A percentile compares a stretch with the other conserved stretches of the same genome.
These are phyloP conservation scores for Heliothis subflexa DNA, from an alignment of 1,140 invertebrate genomes.

Conservation along the genomic window DNA sequence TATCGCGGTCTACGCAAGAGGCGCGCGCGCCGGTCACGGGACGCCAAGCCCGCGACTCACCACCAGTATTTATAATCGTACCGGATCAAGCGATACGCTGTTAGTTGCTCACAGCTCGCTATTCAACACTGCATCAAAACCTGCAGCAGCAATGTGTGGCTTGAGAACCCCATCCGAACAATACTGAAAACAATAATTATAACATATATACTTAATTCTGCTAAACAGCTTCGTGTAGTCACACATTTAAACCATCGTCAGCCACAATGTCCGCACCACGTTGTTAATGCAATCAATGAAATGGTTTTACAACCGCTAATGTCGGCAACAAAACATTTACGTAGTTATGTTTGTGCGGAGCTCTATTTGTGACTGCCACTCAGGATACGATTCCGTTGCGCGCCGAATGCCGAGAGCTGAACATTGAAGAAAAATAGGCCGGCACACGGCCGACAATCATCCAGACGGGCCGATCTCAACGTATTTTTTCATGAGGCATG, in stretches of 20 bases:
- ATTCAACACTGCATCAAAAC: too few species aligned
- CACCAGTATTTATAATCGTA: neutral
- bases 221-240: too few species aligned
- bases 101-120: neutral
- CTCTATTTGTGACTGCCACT: constrained; percentile 35
- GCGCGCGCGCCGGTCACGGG: neutral
- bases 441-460: constrained; percentile 40
- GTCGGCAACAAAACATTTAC: neutral
- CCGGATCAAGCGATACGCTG: neutral
- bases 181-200: too few species aligned
- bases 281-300: neutral
- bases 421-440: constrained; percentile 42
- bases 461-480: constrained; percentile 48
- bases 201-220: too few species aligned
- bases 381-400: constrained; percentile 19
- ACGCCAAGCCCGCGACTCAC: neutral
- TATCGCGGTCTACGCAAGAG: neutral
- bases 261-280: neutral
- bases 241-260: neutral
- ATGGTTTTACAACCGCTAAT: neutral
- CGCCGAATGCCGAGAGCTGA: constrained; percentile 25
- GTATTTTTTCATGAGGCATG: constrained; percentile 56
- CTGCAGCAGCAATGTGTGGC: too few species aligned
- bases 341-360: neutral
- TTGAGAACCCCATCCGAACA: too few species aligned